These are phyloP conservation scores for Margarornis squamiger DNA, from an alignment of 2,797 vertebrate genomes.

Conservation along the genomic window DNA sequence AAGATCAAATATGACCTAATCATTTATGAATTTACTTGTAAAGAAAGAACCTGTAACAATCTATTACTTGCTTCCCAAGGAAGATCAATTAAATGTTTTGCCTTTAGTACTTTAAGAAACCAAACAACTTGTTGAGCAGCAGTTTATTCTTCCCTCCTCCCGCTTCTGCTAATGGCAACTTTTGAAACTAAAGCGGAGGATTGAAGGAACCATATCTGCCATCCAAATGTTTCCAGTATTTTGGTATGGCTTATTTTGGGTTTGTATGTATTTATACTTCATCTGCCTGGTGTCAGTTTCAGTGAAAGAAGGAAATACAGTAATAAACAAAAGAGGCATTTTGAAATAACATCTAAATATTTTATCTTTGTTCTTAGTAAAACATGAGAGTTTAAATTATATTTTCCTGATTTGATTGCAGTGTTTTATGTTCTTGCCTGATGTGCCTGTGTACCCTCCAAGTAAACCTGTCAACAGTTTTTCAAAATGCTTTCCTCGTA, in stretches of 20 bases:
- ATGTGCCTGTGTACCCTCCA: background rate
- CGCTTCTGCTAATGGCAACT: background rate
- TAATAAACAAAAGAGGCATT: background rate
- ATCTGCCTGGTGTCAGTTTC: background rate
- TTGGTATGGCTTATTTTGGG: background rate
- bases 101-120: background rate
- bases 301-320: background rate
- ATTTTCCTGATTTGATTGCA: background rate
- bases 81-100: background rate
- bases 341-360: constrained; percentile 7
- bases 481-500: background rate
- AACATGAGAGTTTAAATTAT: background rate
- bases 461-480: background rate
- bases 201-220: background rate
- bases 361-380: background rate
- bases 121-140: background rate
- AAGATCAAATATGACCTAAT: background rate
- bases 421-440: background rate
- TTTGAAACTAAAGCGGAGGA: background rate
- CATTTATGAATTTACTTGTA: background rate
- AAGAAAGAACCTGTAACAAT: background rate
- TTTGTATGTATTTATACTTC: background rate
- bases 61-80: background rate
- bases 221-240: background rate
- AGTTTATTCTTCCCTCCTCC: background rate